A percentile compares a stretch with the other conserved stretches of the same genome.
phyloP scores from a whole-genome alignment of 1,140 invertebrate genomes.

The Dendrolimus punctatus region DNA sequence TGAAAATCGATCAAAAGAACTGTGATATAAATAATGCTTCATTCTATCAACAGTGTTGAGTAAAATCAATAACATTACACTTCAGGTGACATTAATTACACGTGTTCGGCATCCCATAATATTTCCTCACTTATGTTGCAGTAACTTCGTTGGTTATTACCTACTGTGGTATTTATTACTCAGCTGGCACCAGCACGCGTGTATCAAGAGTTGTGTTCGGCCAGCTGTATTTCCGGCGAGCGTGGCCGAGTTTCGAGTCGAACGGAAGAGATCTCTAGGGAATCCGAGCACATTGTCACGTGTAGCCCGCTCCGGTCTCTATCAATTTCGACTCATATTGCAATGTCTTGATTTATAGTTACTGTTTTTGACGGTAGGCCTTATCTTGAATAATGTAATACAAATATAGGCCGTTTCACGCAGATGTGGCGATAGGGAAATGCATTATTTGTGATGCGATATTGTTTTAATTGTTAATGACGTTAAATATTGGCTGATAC shows the following conservation, averaged over 20 bases:
- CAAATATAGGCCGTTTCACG: too few species aligned
- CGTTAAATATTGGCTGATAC: too few species aligned
- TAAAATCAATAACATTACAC: too few species aligned
- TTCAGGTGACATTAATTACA: too few species aligned
- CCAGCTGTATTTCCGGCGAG: constrained; percentile 23
- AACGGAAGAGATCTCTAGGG: constrained; percentile 39
- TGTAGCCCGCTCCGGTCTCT: constrained; percentile 6
- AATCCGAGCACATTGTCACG: constrained; percentile 34
- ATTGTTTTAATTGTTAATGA: too few species aligned
- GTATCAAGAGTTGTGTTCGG: constrained; percentile 13
- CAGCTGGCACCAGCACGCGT: constrained; percentile 2
- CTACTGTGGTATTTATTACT: constrained; percentile 3
- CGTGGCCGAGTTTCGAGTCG: constrained; percentile 36
- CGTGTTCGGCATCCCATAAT: neutral
- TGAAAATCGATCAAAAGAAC: too few species aligned
- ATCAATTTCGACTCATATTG: constrained; percentile 5
- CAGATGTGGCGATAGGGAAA: too few species aligned
- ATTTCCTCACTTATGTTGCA: neutral
- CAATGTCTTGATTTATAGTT: neutral
- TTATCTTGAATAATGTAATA: too few species aligned
- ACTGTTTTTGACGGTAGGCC: too few species aligned
- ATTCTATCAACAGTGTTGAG: too few species aligned
- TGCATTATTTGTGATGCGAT: too few species aligned
- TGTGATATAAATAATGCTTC: too few species aligned
- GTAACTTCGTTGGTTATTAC: neutral